Percentiles rank a stretch among this genome's conserved stretches.
These are phyloP conservation scores for Drosophila guanche DNA, from an alignment of 1,140 invertebrate species.

Conservation along the genomic window DNA sequence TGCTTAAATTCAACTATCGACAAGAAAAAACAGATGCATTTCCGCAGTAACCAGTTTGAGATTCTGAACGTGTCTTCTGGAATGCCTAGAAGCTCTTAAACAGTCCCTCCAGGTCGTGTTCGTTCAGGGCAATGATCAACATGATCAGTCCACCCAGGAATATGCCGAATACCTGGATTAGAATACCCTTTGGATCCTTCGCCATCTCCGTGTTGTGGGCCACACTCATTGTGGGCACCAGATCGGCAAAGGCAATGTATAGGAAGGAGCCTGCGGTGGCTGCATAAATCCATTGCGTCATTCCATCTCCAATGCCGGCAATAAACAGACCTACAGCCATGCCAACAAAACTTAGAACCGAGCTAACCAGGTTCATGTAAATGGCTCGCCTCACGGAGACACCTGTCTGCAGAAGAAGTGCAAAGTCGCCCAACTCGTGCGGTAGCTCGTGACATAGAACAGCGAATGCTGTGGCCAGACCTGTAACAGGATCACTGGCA, in stretches of 20 bases:
- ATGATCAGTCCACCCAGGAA: conserved; percentile 89
- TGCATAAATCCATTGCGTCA: conserved; percentile 90
- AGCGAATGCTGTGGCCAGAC: conserved; percentile 90
- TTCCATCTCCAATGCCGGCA: conserved; percentile 87
- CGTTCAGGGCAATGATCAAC: conserved; percentile 90
- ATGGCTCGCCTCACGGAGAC: conserved; percentile 89
- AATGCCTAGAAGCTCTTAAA: conserved; percentile 77
- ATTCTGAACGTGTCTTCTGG: conserved; percentile 4
- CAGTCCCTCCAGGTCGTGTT: conserved; percentile 87
- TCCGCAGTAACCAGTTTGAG: conserved; percentile 1
- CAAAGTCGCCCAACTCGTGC: conserved; percentile 93
- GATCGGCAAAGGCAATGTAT: conserved; percentile 91
- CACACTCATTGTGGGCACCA: conserved; percentile 87
- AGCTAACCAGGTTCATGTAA: conserved; percentile 90
- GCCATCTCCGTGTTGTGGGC: conserved; percentile 81
- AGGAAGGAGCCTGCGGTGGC: conserved; percentile 92
- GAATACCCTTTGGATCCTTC: conserved; percentile 73
- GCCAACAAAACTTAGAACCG: conserved; percentile 89
- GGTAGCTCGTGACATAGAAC: conserved; percentile 93
- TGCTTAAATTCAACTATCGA: conserved; percentile 28
- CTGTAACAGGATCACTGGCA: conserved; percentile 88
- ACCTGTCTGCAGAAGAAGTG: conserved; percentile 90
- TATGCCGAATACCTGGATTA: conserved; percentile 88
- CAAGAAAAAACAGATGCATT: conserved; percentile 2
- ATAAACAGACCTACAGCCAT: conserved; percentile 89